Evolutionary conservation across 1,140 invertebrate genomes (phyloP).

Genomic region (Diachasma alloeum): DNA sequence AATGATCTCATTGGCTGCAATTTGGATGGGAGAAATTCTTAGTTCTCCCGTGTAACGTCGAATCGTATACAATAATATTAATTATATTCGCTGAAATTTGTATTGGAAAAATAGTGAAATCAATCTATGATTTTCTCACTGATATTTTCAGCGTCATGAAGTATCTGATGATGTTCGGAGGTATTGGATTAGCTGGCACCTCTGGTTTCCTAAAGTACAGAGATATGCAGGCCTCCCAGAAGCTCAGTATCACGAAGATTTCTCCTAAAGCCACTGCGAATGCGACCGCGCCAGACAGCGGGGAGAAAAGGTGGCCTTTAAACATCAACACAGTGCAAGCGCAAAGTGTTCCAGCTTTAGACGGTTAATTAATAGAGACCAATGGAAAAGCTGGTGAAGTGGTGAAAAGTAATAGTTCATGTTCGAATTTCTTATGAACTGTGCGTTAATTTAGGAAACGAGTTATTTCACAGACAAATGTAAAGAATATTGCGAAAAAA

Average conservation of each 20-base stretch:
- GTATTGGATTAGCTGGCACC: conserved; percentile 35
- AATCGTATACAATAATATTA: too few species aligned
- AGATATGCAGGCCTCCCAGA: conserved; percentile 33
- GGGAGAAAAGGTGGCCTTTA: conserved; percentile 51
- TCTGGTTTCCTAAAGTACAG: conserved; percentile 44
- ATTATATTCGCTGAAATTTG: too few species aligned
- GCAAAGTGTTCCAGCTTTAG: conserved; percentile 44
- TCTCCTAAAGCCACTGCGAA: conserved; percentile 36
- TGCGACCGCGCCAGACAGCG: background rate
- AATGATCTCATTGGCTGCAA: too few species aligned
- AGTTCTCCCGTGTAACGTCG: too few species aligned
- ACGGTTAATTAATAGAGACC: conserved; percentile 11
- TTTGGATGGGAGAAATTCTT: too few species aligned
- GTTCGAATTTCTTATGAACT: too few species aligned
- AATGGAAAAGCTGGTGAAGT: background rate
- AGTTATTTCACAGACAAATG: too few species aligned
- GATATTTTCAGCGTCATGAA: conserved; percentile 45
- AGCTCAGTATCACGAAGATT: conserved; percentile 49
- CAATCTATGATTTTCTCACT: background rate
- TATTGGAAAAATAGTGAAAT: too few species aligned
- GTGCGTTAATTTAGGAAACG: too few species aligned
- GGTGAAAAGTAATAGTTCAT: too few species aligned
- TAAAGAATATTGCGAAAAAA: too few species aligned
- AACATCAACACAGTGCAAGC: conserved; percentile 48
- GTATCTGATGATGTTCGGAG: conserved; percentile 42